A percentile compares a stretch with the other conserved stretches of the same genome.
phyloP scores from a whole-genome alignment of 2,888 invertebrate species.

The Eupithecia inturbata region DNA sequence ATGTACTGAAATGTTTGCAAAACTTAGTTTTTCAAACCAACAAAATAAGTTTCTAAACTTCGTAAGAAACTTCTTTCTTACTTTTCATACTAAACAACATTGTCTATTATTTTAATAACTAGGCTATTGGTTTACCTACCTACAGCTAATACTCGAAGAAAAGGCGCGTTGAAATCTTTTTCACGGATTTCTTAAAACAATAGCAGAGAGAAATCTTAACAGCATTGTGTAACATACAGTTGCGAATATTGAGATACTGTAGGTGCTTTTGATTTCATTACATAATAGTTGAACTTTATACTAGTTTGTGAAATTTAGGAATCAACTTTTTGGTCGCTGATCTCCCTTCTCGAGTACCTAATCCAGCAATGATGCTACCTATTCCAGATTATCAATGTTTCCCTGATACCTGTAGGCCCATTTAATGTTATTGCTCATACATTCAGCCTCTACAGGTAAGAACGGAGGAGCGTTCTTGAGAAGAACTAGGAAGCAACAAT shows the following conservation, averaged over 20 bases:
- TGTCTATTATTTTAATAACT: no score
- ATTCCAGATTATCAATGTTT: background rate
- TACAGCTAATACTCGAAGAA: slow-evolving; percentile 22
- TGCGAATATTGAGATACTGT: slow-evolving; percentile 6
- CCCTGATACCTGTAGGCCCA: background rate
- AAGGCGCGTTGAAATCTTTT: slow-evolving; percentile 62
- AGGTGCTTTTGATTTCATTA: slow-evolving; percentile 3
- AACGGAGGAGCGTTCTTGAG: background rate
- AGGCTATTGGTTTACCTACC: background rate
- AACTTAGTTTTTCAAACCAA: background rate
- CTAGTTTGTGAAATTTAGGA: background rate
- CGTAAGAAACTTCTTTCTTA: background rate
- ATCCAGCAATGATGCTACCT: no score
- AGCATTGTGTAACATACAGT: slow-evolving; percentile 22
- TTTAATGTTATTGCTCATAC: background rate
- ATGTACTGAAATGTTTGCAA: background rate
- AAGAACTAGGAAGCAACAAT: slow-evolving; percentile 72
- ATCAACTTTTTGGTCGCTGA: background rate
- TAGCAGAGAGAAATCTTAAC: slow-evolving; percentile 24
- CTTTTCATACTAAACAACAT: background rate
- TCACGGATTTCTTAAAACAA: slow-evolving; percentile 47
- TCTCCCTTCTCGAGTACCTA: background rate
- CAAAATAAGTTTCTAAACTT: background rate
- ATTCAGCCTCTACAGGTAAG: background rate
- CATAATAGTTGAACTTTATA: slow-evolving; percentile 5